phyloP scores from a whole-genome alignment of 2,797 vertebrate genomes.

The Enteromius trimaculatus region DNA sequence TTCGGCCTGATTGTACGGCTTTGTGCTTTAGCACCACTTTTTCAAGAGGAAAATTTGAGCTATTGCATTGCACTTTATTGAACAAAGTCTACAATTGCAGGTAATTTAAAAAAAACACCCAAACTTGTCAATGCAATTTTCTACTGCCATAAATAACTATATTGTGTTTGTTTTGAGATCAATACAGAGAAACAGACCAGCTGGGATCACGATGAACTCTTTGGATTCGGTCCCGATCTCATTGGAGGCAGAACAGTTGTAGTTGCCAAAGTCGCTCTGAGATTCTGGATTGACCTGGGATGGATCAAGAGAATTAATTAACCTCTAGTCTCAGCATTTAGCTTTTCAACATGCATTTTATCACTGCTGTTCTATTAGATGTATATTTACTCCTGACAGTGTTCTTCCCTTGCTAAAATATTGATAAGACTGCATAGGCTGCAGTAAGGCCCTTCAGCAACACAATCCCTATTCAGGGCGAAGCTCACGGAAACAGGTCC shows the following conservation, averaged over 20 bases:
- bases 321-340: conserved; percentile 43
- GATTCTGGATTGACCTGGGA: conserved; percentile 91
- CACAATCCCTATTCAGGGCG: conserved; percentile 61
- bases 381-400: conserved; percentile 73
- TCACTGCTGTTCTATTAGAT: conserved; percentile 69
- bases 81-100: neutral
- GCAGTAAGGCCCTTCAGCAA: conserved; percentile 68
- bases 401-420: conserved; percentile 72
- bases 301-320: conserved; percentile 50
- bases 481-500: conserved; percentile 1
- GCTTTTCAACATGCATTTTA: conserved; percentile 48
- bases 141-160: neutral
- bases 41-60: neutral
- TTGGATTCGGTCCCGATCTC: conserved; percentile 94
- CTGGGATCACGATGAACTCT: conserved; percentile 97
- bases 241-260: conserved; percentile 96
- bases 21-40: neutral
- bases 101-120: conserved; percentile 9
- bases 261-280: conserved; percentile 97
- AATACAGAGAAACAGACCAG: conserved; percentile 81
- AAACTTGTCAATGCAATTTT: conserved; percentile 4
- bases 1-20: neutral
- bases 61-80: neutral
- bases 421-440: conserved; percentile 64
- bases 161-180: conserved; percentile 17